Percentiles rank a stretch among this genome's conserved stretches.
Evolutionary conservation across 2,113 vertebrate species (phyloP).

Genomic region (Podiceps cristatus): DNA sequence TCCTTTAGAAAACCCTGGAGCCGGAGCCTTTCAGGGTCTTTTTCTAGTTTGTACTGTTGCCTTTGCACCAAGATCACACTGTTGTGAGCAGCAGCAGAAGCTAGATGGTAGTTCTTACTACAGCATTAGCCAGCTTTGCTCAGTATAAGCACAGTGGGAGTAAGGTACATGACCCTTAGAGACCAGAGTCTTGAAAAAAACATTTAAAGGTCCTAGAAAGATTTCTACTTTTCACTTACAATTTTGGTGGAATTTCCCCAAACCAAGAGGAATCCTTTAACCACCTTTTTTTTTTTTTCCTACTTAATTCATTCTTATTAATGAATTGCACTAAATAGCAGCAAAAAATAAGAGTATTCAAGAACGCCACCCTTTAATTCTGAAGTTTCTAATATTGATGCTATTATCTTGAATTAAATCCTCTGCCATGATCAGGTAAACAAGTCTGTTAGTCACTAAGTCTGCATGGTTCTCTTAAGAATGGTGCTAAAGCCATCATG

Average conservation of each 20-base stretch:
- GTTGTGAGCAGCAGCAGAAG: not conserved
- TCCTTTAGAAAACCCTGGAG: not conserved
- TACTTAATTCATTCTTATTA: not conserved
- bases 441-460: not conserved
- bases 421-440: not conserved
- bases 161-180: not conserved
- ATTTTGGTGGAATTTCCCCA: not conserved
- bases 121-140: not conserved
- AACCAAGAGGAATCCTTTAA: not conserved
- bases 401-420: not conserved
- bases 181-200: not conserved
- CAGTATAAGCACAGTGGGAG: not conserved
- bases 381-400: not conserved
- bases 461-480: slow-evolving; percentile 51
- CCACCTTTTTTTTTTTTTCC: not conserved
- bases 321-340: not conserved
- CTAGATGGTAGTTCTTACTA: not conserved
- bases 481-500: slow-evolving; percentile 63
- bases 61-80: not conserved
- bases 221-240: not conserved
- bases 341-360: not conserved
- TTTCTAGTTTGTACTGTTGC: not conserved
- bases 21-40: not conserved
- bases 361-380: not conserved
- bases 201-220: not conserved